Evolutionary conservation across 2,113 vertebrate genomes (phyloP), one percentile per base, ranked within the genome.

Genomic region (Lophochroa leadbeateri): DNA sequence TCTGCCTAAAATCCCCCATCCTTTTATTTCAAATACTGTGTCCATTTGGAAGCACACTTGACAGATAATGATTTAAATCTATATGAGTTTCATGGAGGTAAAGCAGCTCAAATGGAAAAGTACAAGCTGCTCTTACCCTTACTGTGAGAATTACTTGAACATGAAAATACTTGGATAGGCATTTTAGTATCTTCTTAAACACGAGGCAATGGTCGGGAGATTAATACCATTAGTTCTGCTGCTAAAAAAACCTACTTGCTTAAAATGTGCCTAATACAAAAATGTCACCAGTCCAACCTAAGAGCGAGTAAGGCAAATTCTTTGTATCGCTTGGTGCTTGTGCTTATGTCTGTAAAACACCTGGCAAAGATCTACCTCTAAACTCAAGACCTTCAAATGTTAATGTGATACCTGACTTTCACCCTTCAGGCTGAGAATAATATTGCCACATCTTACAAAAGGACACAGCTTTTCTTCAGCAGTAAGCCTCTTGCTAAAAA

Each of bases 381-480:
- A 85, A 79, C 14, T 14, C 7, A 67, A 14, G 10, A 64, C 33
- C 2, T 84, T 63, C 57, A 75, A 18, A 13, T 24, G 7, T 58
- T 39, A 47, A 0, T 6, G 10, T 39, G 61, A 50, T 55, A 57
- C 24, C 33, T 20, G 61, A 76, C 52, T 86, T 67, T 82, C 55
- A 75, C 18, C 1, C 1, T 10, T 79, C 35, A 41, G 31, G 6
- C 41, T 0, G 1, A 35, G 29, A 81, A 83, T 15, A 29, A 27
- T 31, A 61, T 49, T 77, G 60, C 15, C 7, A 29, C 52, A 43
- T 61, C 31, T 65, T 3, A 1, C 21, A 77, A 46, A 79, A 63
- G 17, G 69, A 60, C n/a, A 61, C 7, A 35, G 10, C 29, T 75
- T 82, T 94, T 78, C 41, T 63, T 70, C 24, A 61, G 47, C 23